Conservation (phyloP, 2,888 invertebrate genomes). For the Carterocephalus palaemon region DNA sequence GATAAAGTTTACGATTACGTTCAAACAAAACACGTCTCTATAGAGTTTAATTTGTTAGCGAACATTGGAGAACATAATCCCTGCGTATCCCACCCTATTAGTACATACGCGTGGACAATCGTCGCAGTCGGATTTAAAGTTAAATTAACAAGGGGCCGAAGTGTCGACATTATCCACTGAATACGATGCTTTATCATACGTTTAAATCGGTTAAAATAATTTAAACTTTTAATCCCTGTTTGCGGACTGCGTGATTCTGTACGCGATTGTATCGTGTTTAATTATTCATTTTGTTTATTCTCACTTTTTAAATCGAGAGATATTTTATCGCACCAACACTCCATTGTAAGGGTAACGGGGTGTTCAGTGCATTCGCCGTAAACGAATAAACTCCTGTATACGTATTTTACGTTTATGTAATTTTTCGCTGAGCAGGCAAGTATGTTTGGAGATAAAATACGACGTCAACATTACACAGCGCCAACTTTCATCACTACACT, state of each 20-base stretch:
- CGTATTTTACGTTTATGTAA: slow-evolving; percentile 19
- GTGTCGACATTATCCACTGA: slow-evolving; percentile 42
- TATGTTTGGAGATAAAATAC: not conserved
- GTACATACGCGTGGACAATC: slow-evolving; percentile 24
- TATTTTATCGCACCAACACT: slow-evolving; percentile 11
- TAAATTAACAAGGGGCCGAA: slow-evolving; percentile 51
- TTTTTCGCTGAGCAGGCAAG: slow-evolving; percentile 9
- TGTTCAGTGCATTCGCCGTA: slow-evolving; percentile 18
- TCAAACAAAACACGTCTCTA: slow-evolving; percentile 14
- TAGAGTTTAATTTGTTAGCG: slow-evolving; percentile 22
- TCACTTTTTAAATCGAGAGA: slow-evolving; percentile 13
- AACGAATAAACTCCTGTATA: slow-evolving; percentile 14
- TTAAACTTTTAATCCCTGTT: slow-evolving; percentile 65
- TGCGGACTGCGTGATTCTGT: slow-evolving; percentile 30
- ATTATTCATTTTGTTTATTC: slow-evolving; percentile 28
- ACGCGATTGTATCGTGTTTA: slow-evolving; percentile 16
- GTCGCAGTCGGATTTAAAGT: slow-evolving; percentile 51
- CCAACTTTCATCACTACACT: too few relatives aligned
- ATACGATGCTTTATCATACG: slow-evolving; percentile 50
- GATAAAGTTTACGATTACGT: not conserved
- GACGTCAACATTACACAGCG: not conserved
- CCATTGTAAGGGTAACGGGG: slow-evolving; percentile 15
- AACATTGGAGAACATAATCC: slow-evolving; percentile 11
- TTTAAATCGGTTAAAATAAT: slow-evolving; percentile 66
- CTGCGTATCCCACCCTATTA: slow-evolving; percentile 23